Percentiles rank a stretch among this genome's conserved stretches.
Evolutionary conservation across 2,888 invertebrate species (phyloP).

Genomic region (Argyresthia goedartella): DNA sequence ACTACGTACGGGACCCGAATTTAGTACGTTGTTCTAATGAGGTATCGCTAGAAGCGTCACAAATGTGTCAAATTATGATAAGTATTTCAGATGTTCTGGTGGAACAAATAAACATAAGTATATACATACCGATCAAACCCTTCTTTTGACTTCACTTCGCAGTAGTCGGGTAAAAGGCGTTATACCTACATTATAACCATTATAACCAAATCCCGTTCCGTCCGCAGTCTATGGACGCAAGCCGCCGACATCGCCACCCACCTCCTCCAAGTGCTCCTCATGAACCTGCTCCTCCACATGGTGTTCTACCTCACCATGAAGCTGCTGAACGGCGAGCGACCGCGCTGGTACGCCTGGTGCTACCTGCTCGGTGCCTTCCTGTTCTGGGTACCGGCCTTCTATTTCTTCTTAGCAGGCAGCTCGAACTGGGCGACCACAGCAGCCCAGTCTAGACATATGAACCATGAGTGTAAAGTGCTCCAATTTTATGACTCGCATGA

Average conservation of each 20-base stretch:
- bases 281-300: conserved; percentile 85
- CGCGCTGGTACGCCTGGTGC: conserved; percentile 71
- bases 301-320: conserved; percentile 90
- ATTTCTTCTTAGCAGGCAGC: conserved; percentile 45
- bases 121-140: too few relatives aligned
- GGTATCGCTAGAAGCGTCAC: too few relatives aligned
- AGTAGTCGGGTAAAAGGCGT: too few relatives aligned
- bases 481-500: conserved; percentile 90
- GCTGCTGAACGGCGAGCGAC: conserved; percentile 76
- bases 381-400: conserved; percentile 79
- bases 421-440: conserved; percentile 68
- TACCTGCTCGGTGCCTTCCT: conserved; percentile 75
- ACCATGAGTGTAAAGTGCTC: conserved; percentile 50
- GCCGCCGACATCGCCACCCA: conserved; percentile 84
- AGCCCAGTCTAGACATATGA: conserved; percentile 76
- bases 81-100: too few relatives aligned
- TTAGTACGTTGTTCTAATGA: too few relatives aligned
- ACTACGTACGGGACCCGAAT: too few relatives aligned
- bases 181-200: too few relatives aligned
- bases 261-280: conserved; percentile 83
- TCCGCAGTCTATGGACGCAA: conserved; percentile 62
- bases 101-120: too few relatives aligned
- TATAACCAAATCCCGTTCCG: background rate
- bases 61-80: too few relatives aligned
- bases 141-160: too few relatives aligned